phyloP scores from a whole-genome alignment of 1,140 invertebrate species.

The Armadillidium nasatum region DNA sequence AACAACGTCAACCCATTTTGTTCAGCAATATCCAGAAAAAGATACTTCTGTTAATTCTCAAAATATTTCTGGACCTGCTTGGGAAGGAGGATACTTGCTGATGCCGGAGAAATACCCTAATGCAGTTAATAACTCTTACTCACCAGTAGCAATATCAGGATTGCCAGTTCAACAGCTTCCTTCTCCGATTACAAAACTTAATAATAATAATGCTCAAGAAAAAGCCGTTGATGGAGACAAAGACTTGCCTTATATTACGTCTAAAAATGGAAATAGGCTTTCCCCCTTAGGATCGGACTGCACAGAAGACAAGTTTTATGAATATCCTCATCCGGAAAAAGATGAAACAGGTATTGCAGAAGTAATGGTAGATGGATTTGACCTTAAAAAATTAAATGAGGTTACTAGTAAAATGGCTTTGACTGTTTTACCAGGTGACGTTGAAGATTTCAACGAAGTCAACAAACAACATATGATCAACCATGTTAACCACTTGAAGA shows the following conservation, averaged over 20 bases:
- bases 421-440: constrained; percentile 32
- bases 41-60: constrained; percentile 38
- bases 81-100: constrained; percentile 39
- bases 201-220: constrained; percentile 30
- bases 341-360: constrained; percentile 32
- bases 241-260: constrained; percentile 28
- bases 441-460: constrained; percentile 38
- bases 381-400: constrained; percentile 36
- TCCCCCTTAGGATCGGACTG: constrained; percentile 12
- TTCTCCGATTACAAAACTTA: constrained; percentile 20
- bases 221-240: constrained; percentile 33
- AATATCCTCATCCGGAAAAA: constrained; percentile 40
- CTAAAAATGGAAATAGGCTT: constrained; percentile 15
- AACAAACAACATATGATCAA: constrained; percentile 40
- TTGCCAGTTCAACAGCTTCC: constrained; percentile 34
- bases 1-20: constrained; percentile 32
- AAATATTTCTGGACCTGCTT: constrained; percentile 18
- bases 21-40: constrained; percentile 45
- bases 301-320: constrained; percentile 33
- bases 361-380: constrained; percentile 33
- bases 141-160: constrained; percentile 29
- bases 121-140: constrained; percentile 42
- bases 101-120: constrained; percentile 47
- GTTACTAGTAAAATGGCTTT: constrained; percentile 38
- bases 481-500: constrained; percentile 28